A percentile compares a stretch with the other conserved stretches of the same genome.
These are phyloP conservation scores for Chironex yamaguchii DNA, from an alignment of 30 jellyfish, hydroid and myxozoan genomes.

Conservation along the genomic window DNA sequence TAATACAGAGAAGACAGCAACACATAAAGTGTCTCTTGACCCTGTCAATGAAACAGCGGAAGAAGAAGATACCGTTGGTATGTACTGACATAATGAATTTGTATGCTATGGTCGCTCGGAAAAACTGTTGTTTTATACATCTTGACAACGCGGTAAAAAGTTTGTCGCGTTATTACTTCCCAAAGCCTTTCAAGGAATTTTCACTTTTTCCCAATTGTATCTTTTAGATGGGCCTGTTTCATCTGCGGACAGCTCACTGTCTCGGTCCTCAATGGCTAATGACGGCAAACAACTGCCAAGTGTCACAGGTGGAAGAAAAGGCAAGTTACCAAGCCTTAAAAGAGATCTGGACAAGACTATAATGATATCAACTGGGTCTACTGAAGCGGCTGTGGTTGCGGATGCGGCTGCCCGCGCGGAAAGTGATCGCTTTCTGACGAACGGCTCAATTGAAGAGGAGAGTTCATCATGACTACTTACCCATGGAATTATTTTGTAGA, in stretches of 20 bases:
- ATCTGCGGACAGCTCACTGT: no score
- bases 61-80: slow-evolving; percentile 74
- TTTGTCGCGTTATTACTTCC: no score
- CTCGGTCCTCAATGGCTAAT: not conserved
- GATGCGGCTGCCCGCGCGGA: slow-evolving; percentile 63
- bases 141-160: no score
- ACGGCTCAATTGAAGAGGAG: not conserved
- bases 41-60: slow-evolving; percentile 61
- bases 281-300: not conserved
- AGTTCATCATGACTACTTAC: no score
- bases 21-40: slow-evolving; percentile 44
- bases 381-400: slow-evolving; percentile 62
- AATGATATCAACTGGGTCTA: slow-evolving; percentile 38
- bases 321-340: slow-evolving; percentile 61
- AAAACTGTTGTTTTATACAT: no score
- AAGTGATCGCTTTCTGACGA: not conserved
- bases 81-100: not conserved
- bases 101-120: no score
- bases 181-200: no score
- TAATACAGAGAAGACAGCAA: slow-evolving; percentile 21
- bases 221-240: no score
- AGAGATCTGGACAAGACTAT: slow-evolving; percentile 53
- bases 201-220: no score
- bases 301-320: not conserved
- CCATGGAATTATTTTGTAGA: no score